Evolutionary conservation across 1,140 invertebrate genomes (phyloP), one percentile per base, ranked within the genome.

Genomic region (Zaprionus inermis): DNA sequence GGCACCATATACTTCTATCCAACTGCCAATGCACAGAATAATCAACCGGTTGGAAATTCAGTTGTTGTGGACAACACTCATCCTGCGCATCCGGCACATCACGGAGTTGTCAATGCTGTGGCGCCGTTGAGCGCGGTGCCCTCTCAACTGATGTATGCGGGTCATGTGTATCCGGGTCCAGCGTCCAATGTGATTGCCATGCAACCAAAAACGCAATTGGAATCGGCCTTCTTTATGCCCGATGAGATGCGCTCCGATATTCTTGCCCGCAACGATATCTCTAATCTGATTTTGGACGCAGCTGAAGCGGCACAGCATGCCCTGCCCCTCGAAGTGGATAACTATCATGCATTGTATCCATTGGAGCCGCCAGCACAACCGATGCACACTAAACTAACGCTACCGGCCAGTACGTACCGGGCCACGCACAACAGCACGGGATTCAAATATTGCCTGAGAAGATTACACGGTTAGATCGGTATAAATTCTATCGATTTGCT

Each of bases 1-100:
- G 98, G 98, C 20, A 98, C 98, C 18, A 98, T 97, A 6, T 98
- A 98, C 93, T 98, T 98, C 93, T 98, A 98, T 89, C 93, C 93
- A n/a, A 93, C 93, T 90, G 88, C 92, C 69, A 94, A 93, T 67
- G 92, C 92, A 76, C 86, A 93, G 61, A 76, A 74, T 49, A 81
- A 54, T 61, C 89, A 76, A 75, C 68, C 86, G n/a, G 90, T 91
- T 18, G 91, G 86, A 32, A 91, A 91, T 58, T 79, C 89, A 24
- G 81, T 83, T 22, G 81, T 84, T 44, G 84, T 89, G 34, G 84
- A 89, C 68, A 54, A 69, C 18, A 68, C 84, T n/a, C 83, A 88
- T 66, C 59, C 73, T 18, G 52, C 79, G 14, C 72, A 75, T 75
- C 82, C 83, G 49, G 74, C 83, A 1, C 90, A 83, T 65, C 88